These are phyloP conservation scores for Zosterops lateralis DNA, from an alignment of 2,113 vertebrate species.

Conservation along the genomic window DNA sequence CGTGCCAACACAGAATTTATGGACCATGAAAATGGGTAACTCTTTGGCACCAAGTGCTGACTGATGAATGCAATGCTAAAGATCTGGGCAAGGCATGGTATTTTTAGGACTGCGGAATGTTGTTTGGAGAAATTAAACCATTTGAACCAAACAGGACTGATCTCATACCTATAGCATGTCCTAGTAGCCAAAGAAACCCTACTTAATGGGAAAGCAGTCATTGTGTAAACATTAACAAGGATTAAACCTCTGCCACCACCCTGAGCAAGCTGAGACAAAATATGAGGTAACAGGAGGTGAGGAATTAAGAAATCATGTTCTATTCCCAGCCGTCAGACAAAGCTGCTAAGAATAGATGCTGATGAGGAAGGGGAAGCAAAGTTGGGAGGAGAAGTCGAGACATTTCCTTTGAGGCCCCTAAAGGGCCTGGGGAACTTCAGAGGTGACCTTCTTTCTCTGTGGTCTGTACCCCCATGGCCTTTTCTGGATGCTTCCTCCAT, in stretches of 20 bases:
- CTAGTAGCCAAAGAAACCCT: not conserved
- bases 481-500: not conserved
- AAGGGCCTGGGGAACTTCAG: slow-evolving; percentile 9
- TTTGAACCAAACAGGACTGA: not conserved
- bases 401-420: slow-evolving; percentile 45
- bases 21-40: not conserved
- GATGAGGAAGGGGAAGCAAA: slow-evolving; percentile 48
- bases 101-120: not conserved
- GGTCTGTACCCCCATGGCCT: not conserved
- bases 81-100: not conserved
- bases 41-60: not conserved
- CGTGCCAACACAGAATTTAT: not conserved
- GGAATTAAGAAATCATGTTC: not conserved
- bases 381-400: slow-evolving; percentile 45
- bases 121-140: not conserved
- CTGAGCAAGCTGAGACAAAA: not conserved
- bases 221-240: not conserved
- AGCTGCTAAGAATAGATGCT: slow-evolving; percentile 51
- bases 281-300: slow-evolving; percentile 12
- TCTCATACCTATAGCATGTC: not conserved
- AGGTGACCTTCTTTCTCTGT: not conserved
- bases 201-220: not conserved
- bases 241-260: not conserved
- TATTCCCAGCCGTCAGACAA: slow-evolving; percentile 25
- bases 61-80: not conserved